Percentiles rank a stretch among this genome's conserved stretches.
Conservation (phyloP, 2,113 vertebrate genomes). For the Camarhynchus parvulus region DNA sequence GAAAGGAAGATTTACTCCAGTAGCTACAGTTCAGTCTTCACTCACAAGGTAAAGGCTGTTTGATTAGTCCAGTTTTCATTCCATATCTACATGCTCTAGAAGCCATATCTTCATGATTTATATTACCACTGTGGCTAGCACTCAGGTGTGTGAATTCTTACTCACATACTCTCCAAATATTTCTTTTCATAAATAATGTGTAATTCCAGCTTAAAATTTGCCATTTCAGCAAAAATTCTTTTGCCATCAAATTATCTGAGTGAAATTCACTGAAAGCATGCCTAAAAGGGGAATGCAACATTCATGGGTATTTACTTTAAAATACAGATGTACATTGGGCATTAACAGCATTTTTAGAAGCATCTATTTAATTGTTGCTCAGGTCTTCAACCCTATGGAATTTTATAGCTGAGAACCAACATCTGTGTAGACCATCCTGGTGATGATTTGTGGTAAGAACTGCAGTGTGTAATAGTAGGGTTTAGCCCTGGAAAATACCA, state of each 20-base stretch:
- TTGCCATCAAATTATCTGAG: not conserved
- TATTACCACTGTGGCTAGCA: not conserved
- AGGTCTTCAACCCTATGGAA: not conserved
- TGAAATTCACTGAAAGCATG: not conserved
- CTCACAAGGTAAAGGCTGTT: not conserved
- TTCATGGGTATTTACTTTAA: not conserved
- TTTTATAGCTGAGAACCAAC: not conserved
- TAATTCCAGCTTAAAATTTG: not conserved
- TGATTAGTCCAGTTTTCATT: not conserved
- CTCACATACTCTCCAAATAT: not conserved
- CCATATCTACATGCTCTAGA: not conserved
- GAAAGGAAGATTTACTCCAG: not conserved
- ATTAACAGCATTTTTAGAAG: not conserved
- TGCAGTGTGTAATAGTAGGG: not conserved
- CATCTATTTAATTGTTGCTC: not conserved
- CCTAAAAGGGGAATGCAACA: not conserved
- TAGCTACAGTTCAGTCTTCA: not conserved
- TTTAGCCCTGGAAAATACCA: not conserved
- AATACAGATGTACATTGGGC: not conserved
- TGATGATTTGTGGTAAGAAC: not conserved
- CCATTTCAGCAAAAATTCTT: not conserved
- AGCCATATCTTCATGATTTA: not conserved
- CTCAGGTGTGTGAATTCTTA: not conserved
- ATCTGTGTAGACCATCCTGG: not conserved
- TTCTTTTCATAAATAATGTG: not conserved